Base-by-base conservation (phyloP, 2,797 vertebrate species). In the Sparidentex hasta region DNA sequence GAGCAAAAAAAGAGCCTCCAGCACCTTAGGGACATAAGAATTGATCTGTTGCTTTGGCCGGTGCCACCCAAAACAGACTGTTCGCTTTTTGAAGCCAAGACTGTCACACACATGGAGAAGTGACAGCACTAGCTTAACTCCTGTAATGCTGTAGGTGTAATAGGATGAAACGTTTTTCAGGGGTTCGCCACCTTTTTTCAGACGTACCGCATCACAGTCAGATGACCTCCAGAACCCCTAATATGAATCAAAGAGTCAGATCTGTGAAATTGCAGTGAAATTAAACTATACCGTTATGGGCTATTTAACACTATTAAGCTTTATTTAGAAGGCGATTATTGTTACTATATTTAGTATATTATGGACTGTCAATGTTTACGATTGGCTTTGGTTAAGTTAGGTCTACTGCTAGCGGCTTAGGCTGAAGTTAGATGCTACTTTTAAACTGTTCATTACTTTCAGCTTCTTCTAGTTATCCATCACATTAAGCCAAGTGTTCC, bases 11-110 rank as follows among this genome's bases (percentile, higher is more conserved):
- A 56, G 64, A 80, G 71, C 74, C 71, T 68, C 38, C 51, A 17
- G 61, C 74, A 67, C 80, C 82, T 82, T 14, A 11, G 83, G 78
- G 74, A 89, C 70, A 72, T 52, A 73, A 43, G 56, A 70, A 59
- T 66, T 71, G 83, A 81, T 87, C 83, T 78, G 77, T 81, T 51
- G 66, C 74, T 89, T 87, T 90, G 82, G 79, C 76, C 51, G 1
- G 48, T 78, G 80, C 43, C 63, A 48, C 54, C 54, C 78, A 61
- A 85, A 90, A 89, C 90, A 92, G 86, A 75, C 89, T 83, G 91
- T 88, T 84, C 87, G 70, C 63, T 75, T 38, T 65, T 78, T 5
- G 63, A 82, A 76, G 88, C 83, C 86, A 89, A 88, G 69, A 56
- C 66, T 76, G 78, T 70, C 25, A 11, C 56, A 71, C 69, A 74